These are phyloP conservation scores for Poecilia picta DNA, from an alignment of 2,797 vertebrate genomes.

Conservation along the genomic window DNA sequence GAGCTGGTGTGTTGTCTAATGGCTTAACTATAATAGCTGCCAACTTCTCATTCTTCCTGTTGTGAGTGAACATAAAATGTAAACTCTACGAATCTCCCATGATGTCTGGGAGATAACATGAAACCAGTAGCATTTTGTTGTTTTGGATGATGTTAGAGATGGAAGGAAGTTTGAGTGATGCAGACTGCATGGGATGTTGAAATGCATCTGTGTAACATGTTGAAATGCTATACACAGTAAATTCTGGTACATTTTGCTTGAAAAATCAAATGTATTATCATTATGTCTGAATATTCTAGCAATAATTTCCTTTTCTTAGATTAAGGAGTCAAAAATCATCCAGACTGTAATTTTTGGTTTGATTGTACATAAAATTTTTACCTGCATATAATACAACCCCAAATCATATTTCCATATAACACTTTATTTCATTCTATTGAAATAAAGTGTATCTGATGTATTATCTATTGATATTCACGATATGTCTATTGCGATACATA, in stretches of 20 bases:
- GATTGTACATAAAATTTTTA: not conserved
- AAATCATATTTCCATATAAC: not conserved
- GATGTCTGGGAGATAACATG: not conserved
- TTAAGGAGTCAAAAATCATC: not conserved
- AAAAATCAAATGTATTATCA: not conserved
- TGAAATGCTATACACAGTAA: not conserved
- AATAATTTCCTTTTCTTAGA: not conserved
- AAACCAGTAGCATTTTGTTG: not conserved
- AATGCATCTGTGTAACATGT: not conserved
- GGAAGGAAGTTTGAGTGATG: not conserved
- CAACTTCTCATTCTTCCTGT: too few relatives aligned
- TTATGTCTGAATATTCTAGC: not conserved
- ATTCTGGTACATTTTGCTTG: not conserved
- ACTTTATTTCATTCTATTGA: not conserved
- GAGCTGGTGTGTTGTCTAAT: not conserved
- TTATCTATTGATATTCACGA: too few relatives aligned
- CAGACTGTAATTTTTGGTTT: not conserved
- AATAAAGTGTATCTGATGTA: too few relatives aligned
- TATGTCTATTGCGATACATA: too few relatives aligned
- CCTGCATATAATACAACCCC: not conserved
- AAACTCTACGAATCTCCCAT: not conserved
- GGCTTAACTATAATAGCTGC: not conserved
- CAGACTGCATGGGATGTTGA: not conserved
- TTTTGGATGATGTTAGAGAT: not conserved
- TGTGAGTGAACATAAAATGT: not conserved